Conservation (phyloP, 2,888 invertebrate genomes). For the Altica lythri region DNA sequence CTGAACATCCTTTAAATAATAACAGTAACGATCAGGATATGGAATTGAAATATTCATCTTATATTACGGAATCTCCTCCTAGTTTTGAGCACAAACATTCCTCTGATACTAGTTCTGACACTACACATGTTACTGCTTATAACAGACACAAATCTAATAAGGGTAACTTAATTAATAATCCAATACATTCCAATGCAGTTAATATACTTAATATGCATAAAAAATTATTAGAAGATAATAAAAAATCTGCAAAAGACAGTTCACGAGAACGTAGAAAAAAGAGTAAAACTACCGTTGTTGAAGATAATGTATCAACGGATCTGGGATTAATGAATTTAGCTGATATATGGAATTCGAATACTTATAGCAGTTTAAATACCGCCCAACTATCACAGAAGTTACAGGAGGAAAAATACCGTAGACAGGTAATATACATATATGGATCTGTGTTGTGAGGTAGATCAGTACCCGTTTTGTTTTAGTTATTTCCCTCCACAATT, state of each 20-base stretch:
- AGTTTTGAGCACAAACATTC: slow-evolving; percentile 27
- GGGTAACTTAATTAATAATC: slow-evolving; percentile 32
- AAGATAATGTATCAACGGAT: slow-evolving; percentile 26
- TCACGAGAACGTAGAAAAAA: slow-evolving; percentile 27
- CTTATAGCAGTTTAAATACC: slow-evolving; percentile 38
- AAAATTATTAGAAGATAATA: slow-evolving; percentile 37
- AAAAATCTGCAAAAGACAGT: slow-evolving; percentile 26
- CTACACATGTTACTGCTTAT: slow-evolving; percentile 46
- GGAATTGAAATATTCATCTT: no score
- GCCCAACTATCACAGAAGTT: slow-evolving; percentile 58
- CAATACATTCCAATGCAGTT: slow-evolving; percentile 44
- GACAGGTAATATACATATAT: no score
- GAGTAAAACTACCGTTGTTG: slow-evolving; percentile 30
- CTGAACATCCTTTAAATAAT: no score
- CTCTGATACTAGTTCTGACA: slow-evolving; percentile 45
- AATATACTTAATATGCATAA: slow-evolving; percentile 45
- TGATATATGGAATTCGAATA: slow-evolving; percentile 64
- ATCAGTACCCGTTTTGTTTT: no score
- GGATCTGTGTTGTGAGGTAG: no score
- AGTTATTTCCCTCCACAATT: no score
- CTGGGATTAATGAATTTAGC: slow-evolving; percentile 60
- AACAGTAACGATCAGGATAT: no score
- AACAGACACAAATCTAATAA: slow-evolving; percentile 29
- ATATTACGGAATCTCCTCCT: slow-evolving; percentile 6
- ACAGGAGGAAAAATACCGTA: slow-evolving; percentile 76